These are phyloP conservation scores for Trogon surrucura DNA, from an alignment of 2,113 vertebrate species.

Conservation along the genomic window DNA sequence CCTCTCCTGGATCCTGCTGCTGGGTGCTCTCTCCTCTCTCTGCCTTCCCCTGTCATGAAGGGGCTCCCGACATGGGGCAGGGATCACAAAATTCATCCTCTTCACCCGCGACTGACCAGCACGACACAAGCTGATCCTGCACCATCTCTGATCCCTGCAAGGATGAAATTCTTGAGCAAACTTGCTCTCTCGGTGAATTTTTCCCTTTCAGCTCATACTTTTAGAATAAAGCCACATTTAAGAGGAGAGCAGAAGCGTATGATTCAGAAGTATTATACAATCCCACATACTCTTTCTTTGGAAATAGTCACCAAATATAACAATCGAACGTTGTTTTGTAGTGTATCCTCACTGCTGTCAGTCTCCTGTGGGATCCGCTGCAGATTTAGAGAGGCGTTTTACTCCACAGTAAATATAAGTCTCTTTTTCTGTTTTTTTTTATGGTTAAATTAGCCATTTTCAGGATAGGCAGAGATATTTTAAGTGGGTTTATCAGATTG, in stretches of 20 bases:
- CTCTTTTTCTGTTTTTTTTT: neutral
- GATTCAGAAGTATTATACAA: slow-evolving; percentile 52
- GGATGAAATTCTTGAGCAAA: neutral
- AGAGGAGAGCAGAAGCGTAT: slow-evolving; percentile 3
- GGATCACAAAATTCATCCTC: neutral
- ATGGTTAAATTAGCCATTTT: slow-evolving; percentile 26
- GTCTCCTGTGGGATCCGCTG: neutral
- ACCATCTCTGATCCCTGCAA: too few species aligned
- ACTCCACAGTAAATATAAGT: slow-evolving; percentile 23
- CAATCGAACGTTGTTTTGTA: neutral
- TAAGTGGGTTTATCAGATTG: neutral
- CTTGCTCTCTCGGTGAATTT: neutral
- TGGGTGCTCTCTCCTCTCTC: neutral
- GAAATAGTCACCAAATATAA: slow-evolving; percentile 10
- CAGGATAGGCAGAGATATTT: slow-evolving; percentile 3
- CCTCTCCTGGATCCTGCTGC: neutral
- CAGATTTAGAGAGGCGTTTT: slow-evolving; percentile 24
- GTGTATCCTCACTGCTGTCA: slow-evolving; percentile 32
- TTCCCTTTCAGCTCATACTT: neutral
- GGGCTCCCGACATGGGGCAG: neutral
- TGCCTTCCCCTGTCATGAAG: neutral
- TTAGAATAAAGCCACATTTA: neutral
- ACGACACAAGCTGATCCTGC: neutral
- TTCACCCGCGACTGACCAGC: rapidly evolving
- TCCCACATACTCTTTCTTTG: slow-evolving; percentile 10